Evolutionary conservation across 2,113 vertebrate genomes (phyloP), one percentile per base, ranked within the genome.

Genomic region (Stomatorhinus ivindoensis): DNA sequence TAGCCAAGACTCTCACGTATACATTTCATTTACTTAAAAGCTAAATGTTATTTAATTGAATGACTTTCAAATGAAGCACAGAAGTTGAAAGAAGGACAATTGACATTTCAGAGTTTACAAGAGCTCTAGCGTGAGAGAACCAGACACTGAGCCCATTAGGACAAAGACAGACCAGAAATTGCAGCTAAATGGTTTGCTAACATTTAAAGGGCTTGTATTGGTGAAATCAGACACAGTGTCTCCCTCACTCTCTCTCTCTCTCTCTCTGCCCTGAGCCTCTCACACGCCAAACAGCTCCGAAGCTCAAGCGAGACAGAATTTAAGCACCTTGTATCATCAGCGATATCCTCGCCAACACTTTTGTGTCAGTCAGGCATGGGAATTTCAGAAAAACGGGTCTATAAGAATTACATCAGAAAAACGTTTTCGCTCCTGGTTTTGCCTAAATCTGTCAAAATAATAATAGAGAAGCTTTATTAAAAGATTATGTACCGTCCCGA

Each of bases 311-410:
- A 27, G 61, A 11, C 9, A 10, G 61, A 31, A 65, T 31, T 65
- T 27, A 65, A 44, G 85, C 17, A 65, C 44, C 53, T 39, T 44
- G 31, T 27, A 93, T 94, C 92, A 89, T 91, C 93, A 93, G 91
- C 91, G 93, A 95, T 92, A 92, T 91, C 91, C 92, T 91, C 51
- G 91, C 92, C 91, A 94, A 93, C 84, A 90, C 92, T 89, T 93
- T 89, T 90, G 92, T 93, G 94, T 91, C 91, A 92, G 94, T 95
- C 42, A 21, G 65, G 93, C 76, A 46, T 48, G 46, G 44, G 42
- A 42, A 19, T 42, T 42, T 42, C 11, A 35, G 31, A 35, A 73
- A 39, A 35, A 21, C 39, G 2, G 13, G 10, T 15, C 10, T 42
- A 8, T 39, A 42, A 69, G 27, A 27, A 65, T 27, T 11, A 27